Conservation (phyloP, 2,888 invertebrate species). For the Acanthosoma haemorrhoidale region DNA sequence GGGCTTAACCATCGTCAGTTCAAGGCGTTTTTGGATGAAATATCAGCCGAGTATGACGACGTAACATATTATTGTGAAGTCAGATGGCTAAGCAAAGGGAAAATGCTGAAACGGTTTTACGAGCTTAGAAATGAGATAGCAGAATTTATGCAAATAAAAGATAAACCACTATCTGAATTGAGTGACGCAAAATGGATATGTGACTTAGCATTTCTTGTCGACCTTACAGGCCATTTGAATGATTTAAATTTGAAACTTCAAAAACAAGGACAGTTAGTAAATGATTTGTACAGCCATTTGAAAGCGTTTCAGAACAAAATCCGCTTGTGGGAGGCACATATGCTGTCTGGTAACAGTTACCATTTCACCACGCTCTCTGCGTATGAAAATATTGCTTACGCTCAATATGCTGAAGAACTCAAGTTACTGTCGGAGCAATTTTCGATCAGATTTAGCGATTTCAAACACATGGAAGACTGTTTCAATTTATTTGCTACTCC, state of each 20-base stretch:
- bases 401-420: conserved; percentile 30
- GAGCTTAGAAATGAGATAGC: conserved; percentile 15
- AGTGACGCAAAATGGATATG: conserved; percentile 20
- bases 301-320: conserved; percentile 26
- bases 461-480: conserved; percentile 27
- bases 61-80: conserved; percentile 13
- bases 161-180: conserved; percentile 21
- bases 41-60: conserved; percentile 12
- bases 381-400: conserved; percentile 28
- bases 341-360: conserved; percentile 18
- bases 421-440: conserved; percentile 28
- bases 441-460: conserved; percentile 25
- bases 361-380: conserved; percentile 30
- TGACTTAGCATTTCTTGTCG: conserved; percentile 14
- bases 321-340: conserved; percentile 26
- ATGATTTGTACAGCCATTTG: conserved; percentile 6
- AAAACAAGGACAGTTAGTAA: conserved; percentile 11
- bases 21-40: conserved; percentile 22
- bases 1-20: conserved; percentile 13
- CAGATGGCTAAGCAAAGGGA: conserved; percentile 20
- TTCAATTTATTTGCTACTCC: conserved; percentile 19
- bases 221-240: conserved; percentile 4
- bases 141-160: conserved; percentile 15
- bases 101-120: not conserved
- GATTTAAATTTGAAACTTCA: conserved; percentile 8